These are phyloP conservation scores for Nestor notabilis DNA, from an alignment of 2,113 vertebrate species.

Conservation along the genomic window DNA sequence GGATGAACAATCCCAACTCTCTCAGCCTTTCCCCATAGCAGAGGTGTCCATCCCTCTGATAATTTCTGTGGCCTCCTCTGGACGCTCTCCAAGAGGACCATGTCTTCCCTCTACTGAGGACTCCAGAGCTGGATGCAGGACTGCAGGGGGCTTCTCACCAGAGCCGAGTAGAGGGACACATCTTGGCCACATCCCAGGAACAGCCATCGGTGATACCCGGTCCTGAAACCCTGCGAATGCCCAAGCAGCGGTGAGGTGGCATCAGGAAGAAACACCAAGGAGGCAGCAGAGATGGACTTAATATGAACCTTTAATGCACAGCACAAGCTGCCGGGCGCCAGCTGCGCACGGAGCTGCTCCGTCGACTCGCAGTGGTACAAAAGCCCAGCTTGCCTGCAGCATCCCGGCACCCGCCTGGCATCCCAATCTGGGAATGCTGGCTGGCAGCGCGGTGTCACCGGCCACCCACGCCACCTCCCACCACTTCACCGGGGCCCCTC, in stretches of 20 bases:
- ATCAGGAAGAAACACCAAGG: conserved; percentile 59
- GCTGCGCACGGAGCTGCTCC: conserved; percentile 35
- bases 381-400: conserved; percentile 12
- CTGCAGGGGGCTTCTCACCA: background rate
- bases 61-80: background rate
- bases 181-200: background rate
- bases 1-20: background rate
- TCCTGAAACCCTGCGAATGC: rapidly evolving
- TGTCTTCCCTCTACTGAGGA: background rate
- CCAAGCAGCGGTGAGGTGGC: rapidly evolving
- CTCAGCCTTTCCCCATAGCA: background rate
- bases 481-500: background rate
- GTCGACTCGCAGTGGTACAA: background rate
- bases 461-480: background rate
- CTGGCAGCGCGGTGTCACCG: background rate
- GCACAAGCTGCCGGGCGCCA: conserved; percentile 68
- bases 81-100: background rate
- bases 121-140: background rate
- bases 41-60: background rate
- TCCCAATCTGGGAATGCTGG: background rate
- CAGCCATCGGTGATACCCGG: rapidly evolving
- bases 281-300: conserved; percentile 63
- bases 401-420: background rate
- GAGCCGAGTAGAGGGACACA: background rate
- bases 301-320: conserved; percentile 81